Evolutionary conservation across 2,113 vertebrate species (phyloP).

Genomic region (Phrynosoma blainvillii): DNA sequence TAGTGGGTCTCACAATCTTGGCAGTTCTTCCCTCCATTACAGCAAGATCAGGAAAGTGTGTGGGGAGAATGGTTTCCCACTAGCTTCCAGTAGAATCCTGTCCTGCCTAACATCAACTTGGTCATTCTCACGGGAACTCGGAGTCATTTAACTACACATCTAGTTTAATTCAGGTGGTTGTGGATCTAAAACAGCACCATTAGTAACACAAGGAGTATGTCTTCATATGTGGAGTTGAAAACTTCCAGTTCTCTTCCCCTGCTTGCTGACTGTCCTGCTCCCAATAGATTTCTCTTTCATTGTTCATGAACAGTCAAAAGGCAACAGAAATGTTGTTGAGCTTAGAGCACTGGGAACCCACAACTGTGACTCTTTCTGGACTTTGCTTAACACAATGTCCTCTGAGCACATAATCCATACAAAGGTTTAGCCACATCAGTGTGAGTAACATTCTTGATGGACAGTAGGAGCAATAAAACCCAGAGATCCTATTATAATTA

Average conservation of each 20-base stretch:
- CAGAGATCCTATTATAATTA: conserved; percentile 38
- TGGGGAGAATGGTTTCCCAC: background rate
- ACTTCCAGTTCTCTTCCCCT: background rate
- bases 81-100: background rate
- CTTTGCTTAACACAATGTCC: background rate
- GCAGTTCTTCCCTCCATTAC: background rate
- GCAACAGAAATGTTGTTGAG: background rate
- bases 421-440: background rate
- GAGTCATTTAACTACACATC: background rate
- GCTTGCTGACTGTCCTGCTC: background rate
- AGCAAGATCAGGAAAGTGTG: background rate
- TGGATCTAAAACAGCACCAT: background rate
- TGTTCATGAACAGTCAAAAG: background rate
- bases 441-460: background rate
- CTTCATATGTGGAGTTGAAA: background rate
- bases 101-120: background rate
- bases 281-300: background rate
- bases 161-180: background rate
- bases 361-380: background rate
- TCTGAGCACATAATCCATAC: background rate
- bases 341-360: background rate
- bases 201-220: background rate
- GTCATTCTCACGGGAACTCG: background rate
- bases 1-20: background rate
- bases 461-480: conserved; percentile 14